Base-by-base conservation (phyloP, 2,113 vertebrate species). In the Oncorhynchus mykiss region DNA sequence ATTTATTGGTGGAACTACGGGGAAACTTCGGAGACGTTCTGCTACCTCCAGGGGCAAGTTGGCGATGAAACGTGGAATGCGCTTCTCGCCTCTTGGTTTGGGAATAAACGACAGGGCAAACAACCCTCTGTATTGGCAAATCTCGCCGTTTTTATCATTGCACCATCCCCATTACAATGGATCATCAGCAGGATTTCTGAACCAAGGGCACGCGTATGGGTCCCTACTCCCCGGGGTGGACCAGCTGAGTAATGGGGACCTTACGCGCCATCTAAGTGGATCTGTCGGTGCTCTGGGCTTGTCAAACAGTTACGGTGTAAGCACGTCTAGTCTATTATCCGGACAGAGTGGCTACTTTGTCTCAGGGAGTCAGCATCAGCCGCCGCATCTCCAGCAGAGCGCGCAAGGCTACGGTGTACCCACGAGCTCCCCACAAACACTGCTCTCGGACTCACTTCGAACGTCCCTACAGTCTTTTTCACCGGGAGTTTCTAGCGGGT, bases 1-100 rank as follows among this genome's bases (percentile, higher is more conserved):
- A 1, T 94, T 94, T 75, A 95, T 95, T 78, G 94, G 94, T 1
- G 94, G 93, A 0, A 94, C 92, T 1, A 94, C 94, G 0, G 94
- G 94, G 20, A 95, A 95, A 81, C 92, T 95, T 16, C 93, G 94
- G 20, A 72, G 94, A 54, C 93, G 94, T 75, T 94, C 94, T 39
- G 92, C 92, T 59, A 94, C 93, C 3, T 94, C 93, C 60, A 80
- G 94, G 48, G 93, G 92, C 1, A 94, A 94, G 29, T 86, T 95
- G 86, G 93, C 93, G 0, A 91, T 94, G 84, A 94, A 94, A 75
- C 91, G 93, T 45, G 93, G 94, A 22, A 90, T 95, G 74, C 92
- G 94, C 18, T 94, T 94, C 72, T 90, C 92, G 5, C 92, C 93
- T 1, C 78, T 94, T 31, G 91, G 90, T 0, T 29, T 94, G 81